Evolutionary conservation across 2,797 vertebrate genomes (phyloP).

Genomic region (Danionella dracula): DNA sequence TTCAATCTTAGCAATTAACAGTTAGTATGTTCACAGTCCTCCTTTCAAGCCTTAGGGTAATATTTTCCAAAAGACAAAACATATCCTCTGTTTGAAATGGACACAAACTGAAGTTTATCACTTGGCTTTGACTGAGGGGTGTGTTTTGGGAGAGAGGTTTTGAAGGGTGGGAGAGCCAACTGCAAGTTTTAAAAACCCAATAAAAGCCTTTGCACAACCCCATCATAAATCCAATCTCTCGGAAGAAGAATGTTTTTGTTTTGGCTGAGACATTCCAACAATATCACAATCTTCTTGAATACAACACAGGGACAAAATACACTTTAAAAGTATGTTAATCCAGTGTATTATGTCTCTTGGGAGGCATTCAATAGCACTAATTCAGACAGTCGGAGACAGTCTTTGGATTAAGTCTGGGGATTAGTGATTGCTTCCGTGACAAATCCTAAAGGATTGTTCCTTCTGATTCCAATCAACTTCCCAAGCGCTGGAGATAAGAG

Average conservation of each 20-base stretch:
- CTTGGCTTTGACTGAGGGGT: background rate
- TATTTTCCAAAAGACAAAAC: background rate
- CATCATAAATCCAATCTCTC: conserved; percentile 14
- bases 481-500: background rate
- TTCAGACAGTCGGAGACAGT: conserved; percentile 50
- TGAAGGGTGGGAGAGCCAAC: background rate
- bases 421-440: conserved; percentile 42
- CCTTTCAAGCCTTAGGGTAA: background rate
- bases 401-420: conserved; percentile 50
- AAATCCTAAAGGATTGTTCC: conserved; percentile 54
- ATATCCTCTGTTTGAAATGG: conserved; percentile 3
- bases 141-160: conserved; percentile 3
- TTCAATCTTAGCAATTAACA: background rate
- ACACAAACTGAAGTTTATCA: conserved; percentile 10
- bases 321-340: conserved; percentile 13
- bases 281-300: background rate
- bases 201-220: conserved; percentile 4
- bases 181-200: background rate
- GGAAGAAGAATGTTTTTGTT: conserved; percentile 14
- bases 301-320: conserved; percentile 6
- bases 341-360: conserved; percentile 51
- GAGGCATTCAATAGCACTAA: conserved; percentile 15
- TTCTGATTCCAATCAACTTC: conserved; percentile 46
- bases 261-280: conserved; percentile 1
- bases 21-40: background rate